These are phyloP conservation scores for Toxonevra muliebris DNA, from an alignment of 2,888 invertebrate species.

Conservation along the genomic window DNA sequence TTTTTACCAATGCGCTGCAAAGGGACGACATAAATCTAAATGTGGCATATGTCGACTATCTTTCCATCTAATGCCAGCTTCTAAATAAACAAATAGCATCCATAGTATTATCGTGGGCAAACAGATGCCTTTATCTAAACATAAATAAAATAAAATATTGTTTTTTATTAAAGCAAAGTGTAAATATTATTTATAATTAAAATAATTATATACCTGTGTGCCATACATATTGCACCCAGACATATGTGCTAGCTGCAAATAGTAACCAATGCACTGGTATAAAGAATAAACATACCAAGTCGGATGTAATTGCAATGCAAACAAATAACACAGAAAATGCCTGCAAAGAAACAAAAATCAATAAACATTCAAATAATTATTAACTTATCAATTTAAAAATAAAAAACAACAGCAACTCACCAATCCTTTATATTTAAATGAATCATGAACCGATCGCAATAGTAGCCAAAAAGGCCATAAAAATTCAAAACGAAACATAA, in stretches of 20 bases:
- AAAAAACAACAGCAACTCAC: conserved; percentile 69
- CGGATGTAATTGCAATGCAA: conserved; percentile 96
- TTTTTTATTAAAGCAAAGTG: no score
- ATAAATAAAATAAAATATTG: conserved; percentile 44
- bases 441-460: conserved; percentile 93
- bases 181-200: no score
- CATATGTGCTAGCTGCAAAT: conserved; percentile 97
- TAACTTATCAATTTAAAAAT: neutral
- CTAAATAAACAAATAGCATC: conserved; percentile 93
- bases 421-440: conserved; percentile 97
- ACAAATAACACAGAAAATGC: conserved; percentile 98
- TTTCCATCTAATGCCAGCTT: conserved; percentile 87
- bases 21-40: conserved; percentile 91
- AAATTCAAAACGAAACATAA: conserved; percentile 99
- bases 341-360: conserved; percentile 68
- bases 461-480: conserved; percentile 99
- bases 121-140: conserved; percentile 89
- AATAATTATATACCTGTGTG: conserved; percentile 77
- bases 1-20: conserved; percentile 92
- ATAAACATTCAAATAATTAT: neutral
- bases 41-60: conserved; percentile 85
- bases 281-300: conserved; percentile 98
- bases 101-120: conserved; percentile 93
- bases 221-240: conserved; percentile 99
- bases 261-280: conserved; percentile 98